Evolutionary conservation across 2,113 vertebrate species (phyloP), one percentile per base, ranked within the genome.

Genomic region (Myocastor coypus): DNA sequence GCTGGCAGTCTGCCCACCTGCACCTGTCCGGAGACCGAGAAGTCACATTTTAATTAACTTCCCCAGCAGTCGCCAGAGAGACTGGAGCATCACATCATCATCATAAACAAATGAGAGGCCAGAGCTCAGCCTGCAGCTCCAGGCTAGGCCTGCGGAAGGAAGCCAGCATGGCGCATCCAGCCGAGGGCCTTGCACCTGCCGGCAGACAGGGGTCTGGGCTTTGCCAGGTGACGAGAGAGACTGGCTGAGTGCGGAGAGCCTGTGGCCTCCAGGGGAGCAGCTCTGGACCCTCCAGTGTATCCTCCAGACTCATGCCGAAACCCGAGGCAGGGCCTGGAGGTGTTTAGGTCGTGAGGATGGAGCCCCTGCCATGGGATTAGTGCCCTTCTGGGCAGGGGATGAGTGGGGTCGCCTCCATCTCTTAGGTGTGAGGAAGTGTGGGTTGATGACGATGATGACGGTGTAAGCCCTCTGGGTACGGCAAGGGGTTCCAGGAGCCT

Each of bases 21-120:
- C 95, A 77, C 85, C 85, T 95, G 68, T 89, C 91, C 89, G 40
- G 77, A 95, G 88, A 84, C 91, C 83, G 80, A 96, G 96, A 96
- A 95, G 91, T 89, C 96, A 91, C 83, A 84, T 97, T 97, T 97
- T 97, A 97, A 97, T 97, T 97, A 97, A 96, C 96, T 97, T 96
- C 52, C 82, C 92, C 57, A n/a, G 85, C 59, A 40, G 64, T 93
- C 91, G 6, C 64, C 11, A 12, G 95, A 83, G 88, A 96, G 75
- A 71, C 34, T 20, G 12, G 88, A 73, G 94, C 63, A 89, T 91
- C 95, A 10, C 86, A 73, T 95, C 68, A 86, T 92, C 96, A 95
- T 92, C 92, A 91, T 93, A 96, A 97, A 94, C 97, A 98, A 95
- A 93, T 30, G 82, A 91, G 87, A 85, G 96, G 52, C 96, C 73